These are phyloP conservation scores for Piprites chloris DNA, from an alignment of 2,113 vertebrate genomes.

Conservation along the genomic window DNA sequence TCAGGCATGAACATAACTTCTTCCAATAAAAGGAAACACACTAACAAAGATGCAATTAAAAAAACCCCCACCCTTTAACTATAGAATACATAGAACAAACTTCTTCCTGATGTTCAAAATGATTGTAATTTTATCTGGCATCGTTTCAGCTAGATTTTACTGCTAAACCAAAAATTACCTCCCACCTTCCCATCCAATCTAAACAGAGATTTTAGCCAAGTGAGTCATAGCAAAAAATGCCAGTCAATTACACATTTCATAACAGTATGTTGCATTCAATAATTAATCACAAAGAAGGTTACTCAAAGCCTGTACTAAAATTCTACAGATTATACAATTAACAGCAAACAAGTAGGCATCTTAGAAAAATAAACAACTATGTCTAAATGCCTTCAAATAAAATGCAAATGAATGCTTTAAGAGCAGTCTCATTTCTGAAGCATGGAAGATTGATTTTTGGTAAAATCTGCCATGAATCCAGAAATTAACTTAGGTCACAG, in stretches of 20 bases:
- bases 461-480: not conserved
- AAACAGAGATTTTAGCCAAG: not conserved
- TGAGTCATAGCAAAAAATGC: not conserved
- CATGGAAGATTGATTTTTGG: not conserved
- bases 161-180: conserved; percentile 37
- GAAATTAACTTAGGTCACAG: not conserved
- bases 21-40: not conserved
- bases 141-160: not conserved
- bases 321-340: not conserved
- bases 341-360: not conserved
- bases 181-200: not conserved
- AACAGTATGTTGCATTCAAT: not conserved
- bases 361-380: not conserved
- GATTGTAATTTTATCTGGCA: conserved; percentile 10
- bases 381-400: not conserved
- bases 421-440: not conserved
- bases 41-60: not conserved
- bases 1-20: not conserved
- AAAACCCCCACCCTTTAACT: not conserved
- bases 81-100: not conserved
- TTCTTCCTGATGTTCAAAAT: conserved; percentile 5
- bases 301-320: not conserved
- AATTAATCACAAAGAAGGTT: not conserved
- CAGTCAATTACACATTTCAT: not conserved
- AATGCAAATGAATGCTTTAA: not conserved